A percentile compares a stretch with the other conserved stretches of the same genome.
These are phyloP conservation scores for Oenanthe melanoleuca DNA, from an alignment of 2,113 vertebrate species.

Conservation along the genomic window DNA sequence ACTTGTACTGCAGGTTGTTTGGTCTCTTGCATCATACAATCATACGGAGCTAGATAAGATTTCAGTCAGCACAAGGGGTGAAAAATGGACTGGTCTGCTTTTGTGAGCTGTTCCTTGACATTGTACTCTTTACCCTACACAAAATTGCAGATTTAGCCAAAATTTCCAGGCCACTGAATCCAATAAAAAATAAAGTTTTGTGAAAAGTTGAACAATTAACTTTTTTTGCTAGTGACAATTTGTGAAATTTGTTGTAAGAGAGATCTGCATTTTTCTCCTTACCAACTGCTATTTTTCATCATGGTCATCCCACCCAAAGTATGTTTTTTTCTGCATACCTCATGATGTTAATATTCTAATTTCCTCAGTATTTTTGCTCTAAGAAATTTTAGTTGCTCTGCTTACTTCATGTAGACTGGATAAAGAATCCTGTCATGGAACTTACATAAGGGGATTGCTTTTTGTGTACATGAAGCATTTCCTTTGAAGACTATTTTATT, in stretches of 20 bases:
- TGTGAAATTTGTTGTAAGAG: background rate
- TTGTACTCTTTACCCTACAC: background rate
- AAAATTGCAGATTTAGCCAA: background rate
- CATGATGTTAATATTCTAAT: background rate
- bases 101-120: background rate
- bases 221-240: background rate
- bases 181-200: background rate
- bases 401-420: background rate
- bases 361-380: background rate
- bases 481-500: background rate
- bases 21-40: background rate
- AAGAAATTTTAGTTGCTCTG: background rate
- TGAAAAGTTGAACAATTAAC: background rate
- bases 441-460: background rate
- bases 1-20: background rate
- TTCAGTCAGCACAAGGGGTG: background rate
- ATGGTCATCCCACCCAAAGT: background rate
- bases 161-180: background rate
- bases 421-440: background rate
- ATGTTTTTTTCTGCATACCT: background rate
- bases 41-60: background rate
- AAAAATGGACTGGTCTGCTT: background rate
- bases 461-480: background rate
- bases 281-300: background rate
- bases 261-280: background rate